Conservation (phyloP, 2,113 vertebrate species). For the Mellivora capensis region DNA sequence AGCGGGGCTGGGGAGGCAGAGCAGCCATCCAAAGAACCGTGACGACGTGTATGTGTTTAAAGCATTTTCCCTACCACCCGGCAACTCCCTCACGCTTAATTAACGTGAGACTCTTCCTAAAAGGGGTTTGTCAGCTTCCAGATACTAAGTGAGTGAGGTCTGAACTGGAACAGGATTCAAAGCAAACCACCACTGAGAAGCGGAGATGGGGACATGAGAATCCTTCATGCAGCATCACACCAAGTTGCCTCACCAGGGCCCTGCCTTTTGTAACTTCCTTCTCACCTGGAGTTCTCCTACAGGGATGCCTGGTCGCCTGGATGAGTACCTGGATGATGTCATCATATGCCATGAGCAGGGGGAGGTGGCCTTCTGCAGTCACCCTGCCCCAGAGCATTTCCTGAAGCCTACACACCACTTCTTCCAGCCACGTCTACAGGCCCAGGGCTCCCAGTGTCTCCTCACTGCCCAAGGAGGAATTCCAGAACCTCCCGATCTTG, state of each 20-base stretch:
- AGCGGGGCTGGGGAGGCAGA: background rate
- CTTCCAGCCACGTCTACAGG: conserved; percentile 35
- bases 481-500: background rate
- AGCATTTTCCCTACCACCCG: rapidly evolving
- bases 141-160: background rate
- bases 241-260: background rate
- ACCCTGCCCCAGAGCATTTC: conserved; percentile 6
- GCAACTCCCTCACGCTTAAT: background rate
- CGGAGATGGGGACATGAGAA: background rate
- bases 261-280: background rate
- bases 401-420: conserved; percentile 51
- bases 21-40: background rate
- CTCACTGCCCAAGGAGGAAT: background rate
- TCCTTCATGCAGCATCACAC: background rate
- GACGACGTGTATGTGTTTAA: background rate
- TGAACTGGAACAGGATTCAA: background rate
- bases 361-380: background rate
- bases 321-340: background rate
- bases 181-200: background rate
- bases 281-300: background rate
- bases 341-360: background rate
- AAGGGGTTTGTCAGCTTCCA: background rate
- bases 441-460: background rate
- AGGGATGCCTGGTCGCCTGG: background rate
- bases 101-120: too few species aligned